Percentiles rank a stretch among this genome's conserved stretches.
Conservation (phyloP, 2,888 invertebrate species). For the Tethea ocularis region DNA sequence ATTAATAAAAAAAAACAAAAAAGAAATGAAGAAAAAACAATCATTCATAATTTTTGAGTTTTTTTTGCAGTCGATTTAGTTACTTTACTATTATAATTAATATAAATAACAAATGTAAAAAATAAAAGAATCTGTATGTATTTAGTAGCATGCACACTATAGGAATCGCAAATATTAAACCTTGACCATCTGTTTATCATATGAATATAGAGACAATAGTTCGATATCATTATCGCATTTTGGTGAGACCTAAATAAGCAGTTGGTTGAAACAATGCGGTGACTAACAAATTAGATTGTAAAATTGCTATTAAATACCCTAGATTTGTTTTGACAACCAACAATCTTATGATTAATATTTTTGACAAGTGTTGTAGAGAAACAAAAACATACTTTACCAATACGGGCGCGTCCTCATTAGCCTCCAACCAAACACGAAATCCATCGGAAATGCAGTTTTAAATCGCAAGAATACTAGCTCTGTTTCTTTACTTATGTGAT, state of each 20-base stretch:
- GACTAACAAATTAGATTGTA: neutral
- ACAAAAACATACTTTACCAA: neutral
- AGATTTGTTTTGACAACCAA: neutral
- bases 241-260: neutral
- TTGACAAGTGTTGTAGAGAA: neutral
- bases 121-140: neutral
- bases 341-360: neutral
- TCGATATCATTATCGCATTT: neutral
- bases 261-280: neutral
- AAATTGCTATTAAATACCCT: neutral
- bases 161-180: neutral
- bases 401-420: too few species aligned
- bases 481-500: too few species aligned
- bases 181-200: slow-evolving; percentile 1
- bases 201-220: neutral
- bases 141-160: neutral
- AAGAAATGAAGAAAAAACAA: too few species aligned
- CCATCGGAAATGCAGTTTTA: too few species aligned
- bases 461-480: too few species aligned
- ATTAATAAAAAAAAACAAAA: too few species aligned
- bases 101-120: neutral
- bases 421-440: too few species aligned
- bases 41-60: too few species aligned
- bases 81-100: too few species aligned
- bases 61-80: too few species aligned